Evolutionary conservation across 2,888 invertebrate species (phyloP).

Genomic region (Calameuta idolon): DNA sequence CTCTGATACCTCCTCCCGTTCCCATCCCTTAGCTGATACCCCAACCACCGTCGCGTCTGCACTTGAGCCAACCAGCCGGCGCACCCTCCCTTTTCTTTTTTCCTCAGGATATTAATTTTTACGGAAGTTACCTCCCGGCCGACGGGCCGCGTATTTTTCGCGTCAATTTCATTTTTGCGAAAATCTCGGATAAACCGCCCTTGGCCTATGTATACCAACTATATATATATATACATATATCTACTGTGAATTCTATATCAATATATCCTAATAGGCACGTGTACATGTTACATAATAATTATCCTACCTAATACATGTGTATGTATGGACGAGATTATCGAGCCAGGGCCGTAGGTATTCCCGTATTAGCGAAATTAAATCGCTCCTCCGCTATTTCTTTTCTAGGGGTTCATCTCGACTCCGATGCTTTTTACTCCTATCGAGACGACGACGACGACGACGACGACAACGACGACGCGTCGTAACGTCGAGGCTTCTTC

Average conservation of each 20-base stretch:
- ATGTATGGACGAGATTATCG: background rate
- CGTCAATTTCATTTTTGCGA: conserved; percentile 39
- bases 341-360: conserved; percentile 9
- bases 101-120: conserved; percentile 62
- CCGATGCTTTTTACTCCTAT: background rate
- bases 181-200: conserved; percentile 36
- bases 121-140: conserved; percentile 50
- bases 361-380: conserved; percentile 48
- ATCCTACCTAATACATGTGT: background rate
- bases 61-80: conserved; percentile 42
- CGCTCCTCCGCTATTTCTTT: background rate
- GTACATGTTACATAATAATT: background rate
- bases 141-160: conserved; percentile 18
- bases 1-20: conserved; percentile 6
- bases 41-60: conserved; percentile 34
- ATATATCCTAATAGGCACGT: background rate
- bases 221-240: conserved; percentile 14
- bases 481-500: background rate
- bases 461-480: background rate
- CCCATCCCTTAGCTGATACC: background rate
- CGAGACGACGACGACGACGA: background rate
- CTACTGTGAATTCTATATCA: conserved; percentile 2
- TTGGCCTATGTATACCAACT: background rate
- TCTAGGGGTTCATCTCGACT: background rate
- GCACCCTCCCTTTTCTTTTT: conserved; percentile 26